phyloP scores from a whole-genome alignment of 2,113 vertebrate species.

The Chrysemys picta region DNA sequence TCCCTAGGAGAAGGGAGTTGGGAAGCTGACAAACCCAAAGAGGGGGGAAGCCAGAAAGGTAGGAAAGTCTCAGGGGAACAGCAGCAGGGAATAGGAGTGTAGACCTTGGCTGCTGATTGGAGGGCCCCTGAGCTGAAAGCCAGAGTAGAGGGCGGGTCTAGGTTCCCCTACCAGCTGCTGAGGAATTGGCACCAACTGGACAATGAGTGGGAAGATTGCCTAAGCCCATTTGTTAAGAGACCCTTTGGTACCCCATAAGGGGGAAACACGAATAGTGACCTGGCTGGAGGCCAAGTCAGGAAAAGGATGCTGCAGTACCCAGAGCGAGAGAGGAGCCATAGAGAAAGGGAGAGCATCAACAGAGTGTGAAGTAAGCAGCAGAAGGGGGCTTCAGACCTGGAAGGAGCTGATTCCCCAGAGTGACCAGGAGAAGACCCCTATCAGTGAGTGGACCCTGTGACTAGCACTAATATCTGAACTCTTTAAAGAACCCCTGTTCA shows the following conservation, averaged over 20 bases:
- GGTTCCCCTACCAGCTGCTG: not conserved
- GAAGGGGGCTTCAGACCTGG: not conserved
- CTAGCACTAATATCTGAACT: not conserved
- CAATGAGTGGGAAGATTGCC: not conserved
- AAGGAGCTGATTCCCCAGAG: not conserved
- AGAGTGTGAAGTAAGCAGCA: not conserved
- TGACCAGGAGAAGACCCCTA: not conserved
- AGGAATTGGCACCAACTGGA: not conserved
- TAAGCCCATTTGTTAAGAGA: not conserved
- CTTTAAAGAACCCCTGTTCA: not conserved
- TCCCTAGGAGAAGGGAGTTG: too few relatives aligned
- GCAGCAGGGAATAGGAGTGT: not conserved
- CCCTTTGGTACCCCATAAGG: not conserved
- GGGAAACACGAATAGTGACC: not conserved
- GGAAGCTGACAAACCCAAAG: not conserved
- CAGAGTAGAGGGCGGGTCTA: not conserved
- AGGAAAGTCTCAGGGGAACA: not conserved
- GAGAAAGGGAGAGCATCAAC: not conserved
- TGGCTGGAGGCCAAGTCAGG: not conserved
- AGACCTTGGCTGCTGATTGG: not conserved
- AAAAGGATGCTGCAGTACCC: not conserved
- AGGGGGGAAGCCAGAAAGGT: not conserved
- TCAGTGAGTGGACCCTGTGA: not conserved
- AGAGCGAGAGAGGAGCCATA: not conserved
- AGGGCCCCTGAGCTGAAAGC: not conserved